phyloP scores from a whole-genome alignment of 2,888 invertebrate genomes.

The Tridacna gigas region DNA sequence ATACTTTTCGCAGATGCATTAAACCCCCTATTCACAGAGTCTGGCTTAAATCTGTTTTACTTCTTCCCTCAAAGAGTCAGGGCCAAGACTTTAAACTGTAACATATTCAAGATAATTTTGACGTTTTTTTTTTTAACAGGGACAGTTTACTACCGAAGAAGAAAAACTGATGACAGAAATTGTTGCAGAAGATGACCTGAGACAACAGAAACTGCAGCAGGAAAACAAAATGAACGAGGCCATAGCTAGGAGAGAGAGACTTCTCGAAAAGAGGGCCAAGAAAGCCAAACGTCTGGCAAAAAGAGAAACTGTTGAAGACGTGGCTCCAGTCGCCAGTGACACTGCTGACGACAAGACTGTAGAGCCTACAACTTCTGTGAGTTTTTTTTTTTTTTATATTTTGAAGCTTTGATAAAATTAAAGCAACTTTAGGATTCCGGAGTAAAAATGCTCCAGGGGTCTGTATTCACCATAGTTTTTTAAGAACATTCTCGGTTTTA shows the following conservation, averaged over 20 bases:
- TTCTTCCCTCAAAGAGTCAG: too few relatives aligned
- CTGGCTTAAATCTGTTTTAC: too few relatives aligned
- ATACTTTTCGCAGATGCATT: too few relatives aligned
- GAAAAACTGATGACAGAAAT: neutral
- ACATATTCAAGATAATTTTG: too few relatives aligned
- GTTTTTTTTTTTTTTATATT: neutral
- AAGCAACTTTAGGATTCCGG: neutral
- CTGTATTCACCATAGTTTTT: neutral
- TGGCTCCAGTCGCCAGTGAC: neutral
- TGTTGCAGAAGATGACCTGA: neutral
- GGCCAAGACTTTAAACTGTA: too few relatives aligned
- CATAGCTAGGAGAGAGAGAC: neutral
- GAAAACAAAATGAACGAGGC: constrained; percentile 4
- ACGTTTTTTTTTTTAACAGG: neutral
- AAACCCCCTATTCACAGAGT: too few relatives aligned
- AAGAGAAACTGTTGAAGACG: neutral
- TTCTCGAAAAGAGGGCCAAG: neutral
- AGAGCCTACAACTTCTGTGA: neutral
- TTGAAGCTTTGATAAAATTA: neutral
- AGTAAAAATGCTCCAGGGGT: neutral
- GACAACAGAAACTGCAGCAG: neutral
- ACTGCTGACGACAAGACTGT: neutral
- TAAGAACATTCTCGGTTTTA: neutral
- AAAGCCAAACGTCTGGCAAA: neutral
- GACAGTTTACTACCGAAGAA: neutral